phyloP scores from a whole-genome alignment of 2,113 vertebrate genomes.

The Notothenia rossii region DNA sequence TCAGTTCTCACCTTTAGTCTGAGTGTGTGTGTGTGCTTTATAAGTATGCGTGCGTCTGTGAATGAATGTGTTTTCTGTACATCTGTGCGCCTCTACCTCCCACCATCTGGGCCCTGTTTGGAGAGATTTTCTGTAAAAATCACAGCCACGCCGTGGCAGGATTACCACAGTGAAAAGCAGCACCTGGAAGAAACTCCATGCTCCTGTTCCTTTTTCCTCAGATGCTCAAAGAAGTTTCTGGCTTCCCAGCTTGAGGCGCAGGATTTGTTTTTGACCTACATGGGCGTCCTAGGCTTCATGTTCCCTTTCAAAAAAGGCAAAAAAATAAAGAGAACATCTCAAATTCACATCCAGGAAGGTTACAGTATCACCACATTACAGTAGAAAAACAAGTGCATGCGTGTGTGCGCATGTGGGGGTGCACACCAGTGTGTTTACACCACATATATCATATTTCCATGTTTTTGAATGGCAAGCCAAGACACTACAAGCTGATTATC shows the following conservation, averaged over 20 bases:
- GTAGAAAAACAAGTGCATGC: slow-evolving; percentile 43
- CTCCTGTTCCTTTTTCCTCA: slow-evolving; percentile 68
- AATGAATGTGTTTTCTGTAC: slow-evolving; percentile 45
- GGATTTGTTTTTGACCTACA: slow-evolving; percentile 82
- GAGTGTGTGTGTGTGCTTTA: slow-evolving; percentile 37
- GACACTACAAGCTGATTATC: slow-evolving; percentile 62
- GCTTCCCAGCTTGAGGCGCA: slow-evolving; percentile 76
- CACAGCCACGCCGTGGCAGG: slow-evolving; percentile 78
- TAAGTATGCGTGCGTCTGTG: slow-evolving; percentile 41
- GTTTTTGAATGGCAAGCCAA: slow-evolving; percentile 51
- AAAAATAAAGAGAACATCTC: slow-evolving; percentile 56
- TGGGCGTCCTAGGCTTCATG: slow-evolving; percentile 71
- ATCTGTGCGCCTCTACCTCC: slow-evolving; percentile 48
- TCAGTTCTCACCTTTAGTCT: slow-evolving; percentile 72
- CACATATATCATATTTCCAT: slow-evolving; percentile 45
- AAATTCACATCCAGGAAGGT: slow-evolving; percentile 62
- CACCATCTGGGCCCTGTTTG: slow-evolving; percentile 79
- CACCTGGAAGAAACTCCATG: slow-evolving; percentile 77
- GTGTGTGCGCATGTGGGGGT: slow-evolving; percentile 17
- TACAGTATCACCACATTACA: slow-evolving; percentile 57
- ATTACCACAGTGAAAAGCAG: slow-evolving; percentile 79
- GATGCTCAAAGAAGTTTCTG: slow-evolving; percentile 77
- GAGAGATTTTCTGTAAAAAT: slow-evolving; percentile 79
- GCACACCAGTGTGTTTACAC: slow-evolving; percentile 31
- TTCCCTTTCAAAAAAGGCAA: slow-evolving; percentile 56